phyloP scores from a whole-genome alignment of 2,888 invertebrate species.

The Cosmia trapezina region DNA sequence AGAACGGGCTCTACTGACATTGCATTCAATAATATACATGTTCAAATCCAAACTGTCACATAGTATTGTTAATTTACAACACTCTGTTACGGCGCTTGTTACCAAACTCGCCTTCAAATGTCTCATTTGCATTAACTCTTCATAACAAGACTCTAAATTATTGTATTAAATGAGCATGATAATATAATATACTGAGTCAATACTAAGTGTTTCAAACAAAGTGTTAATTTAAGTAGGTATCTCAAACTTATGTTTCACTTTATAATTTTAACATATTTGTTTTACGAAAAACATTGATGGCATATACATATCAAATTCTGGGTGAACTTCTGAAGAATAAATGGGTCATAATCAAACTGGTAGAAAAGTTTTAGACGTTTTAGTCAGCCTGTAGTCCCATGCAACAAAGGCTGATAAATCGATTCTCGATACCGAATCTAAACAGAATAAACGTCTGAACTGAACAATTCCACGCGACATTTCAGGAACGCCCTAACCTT shows the following conservation, averaged over 20 bases:
- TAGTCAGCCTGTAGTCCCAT: not conserved
- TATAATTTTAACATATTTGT: not conserved
- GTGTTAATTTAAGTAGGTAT: conserved; percentile 6
- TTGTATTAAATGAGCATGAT: no score
- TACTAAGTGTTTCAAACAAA: not conserved
- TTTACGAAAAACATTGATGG: not conserved
- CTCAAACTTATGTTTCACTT: not conserved
- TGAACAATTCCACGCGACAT: conserved; percentile 12
- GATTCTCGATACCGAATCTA: conserved; percentile 9
- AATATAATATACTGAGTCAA: conserved; percentile 34
- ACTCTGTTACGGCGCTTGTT: not conserved
- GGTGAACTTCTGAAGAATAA: not conserved
- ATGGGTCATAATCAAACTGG: not conserved
- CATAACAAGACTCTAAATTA: conserved; percentile 24
- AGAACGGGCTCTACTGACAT: conserved; percentile 10
- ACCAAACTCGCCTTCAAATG: conserved; percentile 28
- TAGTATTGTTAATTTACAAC: conserved; percentile 35
- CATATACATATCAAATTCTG: not conserved
- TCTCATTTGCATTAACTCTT: conserved; percentile 49
- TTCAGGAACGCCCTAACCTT: conserved; percentile 18
- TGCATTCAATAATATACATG: conserved; percentile 7
- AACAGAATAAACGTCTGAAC: conserved; percentile 12
- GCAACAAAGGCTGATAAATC: not conserved
- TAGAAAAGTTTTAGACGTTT: not conserved
- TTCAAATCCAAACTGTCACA: conserved; percentile 23